Evolutionary conservation across 2,113 vertebrate species (phyloP).

Genomic region (Onychostoma macrolepis): DNA sequence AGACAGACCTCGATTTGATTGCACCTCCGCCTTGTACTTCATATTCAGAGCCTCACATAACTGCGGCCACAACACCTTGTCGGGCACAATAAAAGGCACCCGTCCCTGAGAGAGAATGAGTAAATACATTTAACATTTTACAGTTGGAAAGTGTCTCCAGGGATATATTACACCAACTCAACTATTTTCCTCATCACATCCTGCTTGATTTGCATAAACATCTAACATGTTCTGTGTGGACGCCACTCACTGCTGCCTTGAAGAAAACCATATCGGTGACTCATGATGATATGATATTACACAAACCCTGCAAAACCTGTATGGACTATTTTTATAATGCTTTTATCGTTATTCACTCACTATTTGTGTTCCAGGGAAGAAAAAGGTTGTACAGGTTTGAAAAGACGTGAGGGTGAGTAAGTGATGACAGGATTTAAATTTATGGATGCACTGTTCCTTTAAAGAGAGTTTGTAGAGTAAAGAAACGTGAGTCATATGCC

Average conservation of each 20-base stretch:
- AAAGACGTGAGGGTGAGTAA: background rate
- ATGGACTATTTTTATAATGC: background rate
- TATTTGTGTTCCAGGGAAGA: background rate
- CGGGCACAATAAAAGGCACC: conserved; percentile 91
- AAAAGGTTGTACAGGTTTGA: background rate
- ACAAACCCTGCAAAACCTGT: background rate
- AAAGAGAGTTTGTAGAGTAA: background rate
- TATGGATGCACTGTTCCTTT: background rate
- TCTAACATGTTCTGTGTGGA: background rate
- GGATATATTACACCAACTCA: background rate
- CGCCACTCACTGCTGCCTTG: background rate
- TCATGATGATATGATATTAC: background rate
- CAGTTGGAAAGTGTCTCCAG: background rate
- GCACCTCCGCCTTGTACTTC: conserved; percentile 97
- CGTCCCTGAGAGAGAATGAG: conserved; percentile 82
- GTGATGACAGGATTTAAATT: background rate
- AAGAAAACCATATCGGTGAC: background rate
- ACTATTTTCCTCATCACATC: background rate
- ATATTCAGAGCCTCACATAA: conserved; percentile 95
- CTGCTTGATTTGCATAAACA: background rate
- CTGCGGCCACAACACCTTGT: conserved; percentile 93
- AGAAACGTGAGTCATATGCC: conserved; percentile 16
- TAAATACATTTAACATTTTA: background rate
- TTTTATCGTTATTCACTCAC: background rate
- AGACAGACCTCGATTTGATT: conserved; percentile 90